Evolutionary conservation across 2,113 vertebrate species (phyloP), one percentile per base, ranked within the genome.

Genomic region (Ammodytes dubius): DNA sequence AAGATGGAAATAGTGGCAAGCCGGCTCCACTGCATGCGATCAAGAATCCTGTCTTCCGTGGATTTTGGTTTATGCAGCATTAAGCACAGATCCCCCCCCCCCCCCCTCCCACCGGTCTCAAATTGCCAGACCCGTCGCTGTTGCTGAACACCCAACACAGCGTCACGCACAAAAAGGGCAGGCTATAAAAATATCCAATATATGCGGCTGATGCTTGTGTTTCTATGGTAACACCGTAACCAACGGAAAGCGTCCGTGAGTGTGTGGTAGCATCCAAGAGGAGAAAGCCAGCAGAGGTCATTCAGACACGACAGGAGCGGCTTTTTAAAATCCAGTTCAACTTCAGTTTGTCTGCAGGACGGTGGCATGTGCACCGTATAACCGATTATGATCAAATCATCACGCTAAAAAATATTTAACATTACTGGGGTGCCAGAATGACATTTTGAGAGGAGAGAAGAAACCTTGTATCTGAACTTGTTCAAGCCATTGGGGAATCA

Each of bases 191-290:
- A 92, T 89, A 91, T 74, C 87, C 69, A 67, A 76, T 74, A 86
- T 89, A 87, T 72, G 67, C 11, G 14, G 73, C 85, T 72, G 85
- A 90, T 86, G 87, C 77, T 79, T 84, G 76, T 45, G 91, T 93
- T 91, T 75, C 92, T 70, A 93, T 91, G 90, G 92, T 60, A 90
- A 92, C 89, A 58, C 77, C 74, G 73, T 87, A 91, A 83, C 85
- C 84, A 87, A 87, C 82, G 77, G 74, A 81, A 70, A 86, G 53
- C 7, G 60, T 53, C 52, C 0, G 3, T 4, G 8, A 47, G 53
- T 64, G 61, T 52, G 52, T 27, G 81, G 50, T 70, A 71, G 37
- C 45, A 81, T 76, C 57, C 45, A 81, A 61, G 56, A 73, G 85
- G 59, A 79, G 76, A 72, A 77, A 88, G 70, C 52, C 60, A 54